Percentiles rank a stretch among this genome's conserved stretches.
Evolutionary conservation across 1,140 invertebrate species (phyloP).

Genomic region (Pentalonia nigronervosa): DNA sequence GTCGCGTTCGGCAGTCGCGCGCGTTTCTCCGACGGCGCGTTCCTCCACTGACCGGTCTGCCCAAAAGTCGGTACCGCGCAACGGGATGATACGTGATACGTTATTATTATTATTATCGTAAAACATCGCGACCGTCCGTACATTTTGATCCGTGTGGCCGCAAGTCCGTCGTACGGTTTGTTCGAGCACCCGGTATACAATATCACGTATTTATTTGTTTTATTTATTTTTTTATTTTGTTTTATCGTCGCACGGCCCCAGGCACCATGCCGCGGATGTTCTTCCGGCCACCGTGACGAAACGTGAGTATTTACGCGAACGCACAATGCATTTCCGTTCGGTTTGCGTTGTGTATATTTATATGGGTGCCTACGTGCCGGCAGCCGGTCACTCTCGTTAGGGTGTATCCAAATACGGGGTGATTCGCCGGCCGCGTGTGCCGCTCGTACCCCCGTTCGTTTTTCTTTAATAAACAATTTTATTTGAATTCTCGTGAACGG

Average conservation of each 20-base stretch:
- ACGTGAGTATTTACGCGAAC: not conserved
- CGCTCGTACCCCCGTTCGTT: not conserved
- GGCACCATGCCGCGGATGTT: not conserved
- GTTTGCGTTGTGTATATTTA: not conserved
- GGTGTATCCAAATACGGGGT: not conserved
- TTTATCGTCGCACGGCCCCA: not conserved
- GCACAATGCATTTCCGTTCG: not conserved
- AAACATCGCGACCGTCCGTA: not conserved
- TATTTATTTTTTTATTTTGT: not conserved
- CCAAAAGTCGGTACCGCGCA: too few species aligned
- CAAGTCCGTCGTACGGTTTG: too few species aligned
- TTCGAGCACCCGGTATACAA: too few species aligned
- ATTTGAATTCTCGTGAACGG: not conserved
- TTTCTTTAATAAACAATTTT: not conserved
- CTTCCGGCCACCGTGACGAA: not conserved
- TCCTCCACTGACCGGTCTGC: not conserved
- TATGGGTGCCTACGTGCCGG: not conserved
- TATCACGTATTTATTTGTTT: too few species aligned
- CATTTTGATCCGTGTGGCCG: too few species aligned
- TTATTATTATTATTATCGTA: too few species aligned
- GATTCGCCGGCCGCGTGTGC: not conserved
- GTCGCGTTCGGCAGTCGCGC: not conserved
- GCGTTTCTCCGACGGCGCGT: not conserved
- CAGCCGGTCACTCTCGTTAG: not conserved
- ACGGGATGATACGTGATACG: too few species aligned